Base-by-base conservation (phyloP, 2,113 vertebrate genomes). In the Pterocles burchelli region DNA sequence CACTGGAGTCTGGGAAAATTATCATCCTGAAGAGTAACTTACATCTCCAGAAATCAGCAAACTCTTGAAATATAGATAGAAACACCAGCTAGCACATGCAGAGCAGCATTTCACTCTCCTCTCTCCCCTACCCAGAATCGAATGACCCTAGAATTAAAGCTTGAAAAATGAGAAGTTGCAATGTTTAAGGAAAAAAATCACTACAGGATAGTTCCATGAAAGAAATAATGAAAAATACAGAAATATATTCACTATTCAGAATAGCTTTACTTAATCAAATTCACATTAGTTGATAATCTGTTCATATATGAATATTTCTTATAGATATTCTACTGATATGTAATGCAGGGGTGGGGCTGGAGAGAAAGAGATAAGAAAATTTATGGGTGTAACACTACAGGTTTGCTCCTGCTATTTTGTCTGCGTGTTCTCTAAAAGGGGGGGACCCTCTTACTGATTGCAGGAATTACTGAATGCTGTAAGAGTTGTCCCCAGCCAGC, bases 391-490 rank as follows among this genome's bases (percentile, higher is more conserved):
- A 58, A 79, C 34, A 62, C 57, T 13, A 29, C 48, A 58, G 33
- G n/a, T 17, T n/a, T 49, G 24, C 7, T 58, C 22, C 57, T 68
- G n/a, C 24, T 34, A 0, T 59, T 83, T 49, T 86, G 48, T 3
- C 48, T 62, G 31, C 22, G 14, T 17, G 16, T 4, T 72, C 33
- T 59, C 58, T 54, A 49, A 68, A 74, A 59, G 20, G 12, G 20
- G 20, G 4, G 1, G 15, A 24, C 10, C 3, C 9, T 58, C 8
- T 24, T 13, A 15, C 0, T 49, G n/a, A 28, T 25, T 19, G n/a
- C 54, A 79, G 57, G 26, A 54, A 43, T 9, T 54, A 34, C 57
- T 62, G 36, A 54, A 28, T 2, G 7, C 0, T 13, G 17, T 0
- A 25, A 33, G 29, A 66, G 34, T 20, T 66, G 43, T 24, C 52